Evolutionary conservation across 2,888 invertebrate genomes (phyloP), one percentile per base, ranked within the genome.

Genomic region (Allacma fusca): DNA sequence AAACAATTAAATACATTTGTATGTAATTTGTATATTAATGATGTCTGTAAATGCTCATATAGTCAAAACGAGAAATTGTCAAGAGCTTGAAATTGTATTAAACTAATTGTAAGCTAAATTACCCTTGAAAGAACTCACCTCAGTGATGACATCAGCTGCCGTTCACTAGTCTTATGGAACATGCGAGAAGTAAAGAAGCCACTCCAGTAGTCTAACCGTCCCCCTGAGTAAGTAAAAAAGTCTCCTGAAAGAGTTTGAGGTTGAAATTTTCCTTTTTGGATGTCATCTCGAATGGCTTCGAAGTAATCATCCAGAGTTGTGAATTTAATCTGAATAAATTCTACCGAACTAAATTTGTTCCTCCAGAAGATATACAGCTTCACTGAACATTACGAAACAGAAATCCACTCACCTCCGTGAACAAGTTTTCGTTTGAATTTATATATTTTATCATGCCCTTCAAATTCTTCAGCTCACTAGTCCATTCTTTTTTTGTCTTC

Each of bases 201-300:
- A 86, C 96, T 96, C 97, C 97, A 98, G 86, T 97, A 98, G 87
- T 97, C 94, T 86, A 97, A 94, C 85, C 94, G 94, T 34, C 95
- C 88, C 86, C 97, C 97, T 0, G 97, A 93, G 86, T 98, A 98
- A 0, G 97, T 97, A 87, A 98, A 97, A 88, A 98, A 98, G 87
- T 98, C 97, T 0, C 97, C 97, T 0, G 94, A 92, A 0, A 98
- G 5, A 9, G 40, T 40, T 9, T 40, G 5, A 13, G 40, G 40
- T 5, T 9, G 5, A 13, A 9, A 40, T 13, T 9, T 40, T 40
- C 13, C 40, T 40, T 7, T 19, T 28, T 67, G 29, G 1, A 67
- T 19, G 19, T 26, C 67, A 1, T 26, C 28, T n/a, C n/a, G n/a
- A 2, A n/a, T n/a, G n/a, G n/a, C n/a, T n/a, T n/a, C n/a, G n/a